These are phyloP conservation scores for Schizaphis graminum DNA, from an alignment of 2,888 invertebrate genomes.

Conservation along the genomic window DNA sequence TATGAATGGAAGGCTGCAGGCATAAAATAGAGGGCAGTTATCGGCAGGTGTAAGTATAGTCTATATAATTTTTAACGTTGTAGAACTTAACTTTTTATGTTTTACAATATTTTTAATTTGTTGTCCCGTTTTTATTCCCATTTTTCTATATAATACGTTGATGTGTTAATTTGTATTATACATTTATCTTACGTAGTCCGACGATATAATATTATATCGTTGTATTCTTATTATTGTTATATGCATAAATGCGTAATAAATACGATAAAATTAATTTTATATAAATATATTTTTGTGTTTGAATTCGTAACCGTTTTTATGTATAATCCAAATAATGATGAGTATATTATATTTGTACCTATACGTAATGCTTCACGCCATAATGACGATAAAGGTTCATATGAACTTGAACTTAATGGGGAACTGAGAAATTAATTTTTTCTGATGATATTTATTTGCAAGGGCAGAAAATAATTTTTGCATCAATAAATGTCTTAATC, in stretches of 20 bases:
- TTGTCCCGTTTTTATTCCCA: background rate
- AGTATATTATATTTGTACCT: background rate
- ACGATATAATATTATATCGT: background rate
- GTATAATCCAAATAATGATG: background rate
- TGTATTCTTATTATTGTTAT: background rate
- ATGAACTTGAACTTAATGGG: background rate
- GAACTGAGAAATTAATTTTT: background rate
- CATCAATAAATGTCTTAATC: constrained; percentile 13
- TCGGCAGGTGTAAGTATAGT: background rate
- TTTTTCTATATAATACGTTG: background rate
- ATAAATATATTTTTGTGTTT: background rate
- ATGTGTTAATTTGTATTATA: background rate
- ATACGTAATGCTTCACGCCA: background rate
- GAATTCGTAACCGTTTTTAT: background rate
- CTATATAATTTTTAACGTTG: background rate
- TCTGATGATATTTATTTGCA: background rate
- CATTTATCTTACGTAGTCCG: background rate
- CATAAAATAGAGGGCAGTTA: background rate
- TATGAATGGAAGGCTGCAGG: background rate
- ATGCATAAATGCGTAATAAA: background rate
- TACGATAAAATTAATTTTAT: background rate
- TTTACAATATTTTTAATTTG: background rate
- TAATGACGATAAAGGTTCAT: background rate
- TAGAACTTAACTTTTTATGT: background rate
- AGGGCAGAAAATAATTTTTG: constrained; percentile 3